Evolutionary conservation across 2,797 vertebrate genomes (phyloP), one percentile per base, ranked within the genome.

Genomic region (Cyprinodon diabolis): DNA sequence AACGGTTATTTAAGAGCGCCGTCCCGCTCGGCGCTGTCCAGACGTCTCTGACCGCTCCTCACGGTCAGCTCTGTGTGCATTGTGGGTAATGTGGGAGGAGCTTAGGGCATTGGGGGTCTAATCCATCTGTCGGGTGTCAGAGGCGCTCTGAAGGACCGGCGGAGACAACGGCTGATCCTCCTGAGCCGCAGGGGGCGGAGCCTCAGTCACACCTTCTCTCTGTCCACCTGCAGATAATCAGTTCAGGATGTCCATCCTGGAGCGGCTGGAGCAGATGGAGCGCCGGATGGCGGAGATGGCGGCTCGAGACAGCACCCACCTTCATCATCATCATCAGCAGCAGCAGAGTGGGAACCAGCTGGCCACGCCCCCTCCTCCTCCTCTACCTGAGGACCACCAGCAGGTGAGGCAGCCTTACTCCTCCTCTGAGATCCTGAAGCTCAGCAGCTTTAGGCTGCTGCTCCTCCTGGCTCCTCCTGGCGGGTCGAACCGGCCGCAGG

Each of bases 221-320:
- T 78, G 37, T 68, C 30, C 57, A 6, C 30, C 35, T 77, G 40
- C 87, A 98, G 97, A 98, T 89, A 96, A 96, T 82, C 97, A 97
- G 94, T 97, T 98, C 91, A 92, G 96, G 83, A 96, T 97, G 96
- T 97, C 96, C 57, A 97, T 98, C 81, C 88, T 97, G 88, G 97
- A 98, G 90, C 95, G 97, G 0, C 85, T 97, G 79, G 97, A 97
- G 87, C 96, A 97, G 93, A 97, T 97, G 96, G 97, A 97, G 94
- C 95, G 93, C 7, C 91, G 96, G 13, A 96, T 97, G 95, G 94
- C 94, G 0, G 96, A 96, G 60, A 96, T 96, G 84, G 91, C 93
- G 0, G 89, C 93, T 40, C 78, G 81, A 0, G 82, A 87, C 57
- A 52, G 23, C 55, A 60, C 48, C 17, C 58, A 79, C 0, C 86